Base-by-base conservation (phyloP, 2,888 invertebrate genomes). In the Dryobotodes eremita region DNA sequence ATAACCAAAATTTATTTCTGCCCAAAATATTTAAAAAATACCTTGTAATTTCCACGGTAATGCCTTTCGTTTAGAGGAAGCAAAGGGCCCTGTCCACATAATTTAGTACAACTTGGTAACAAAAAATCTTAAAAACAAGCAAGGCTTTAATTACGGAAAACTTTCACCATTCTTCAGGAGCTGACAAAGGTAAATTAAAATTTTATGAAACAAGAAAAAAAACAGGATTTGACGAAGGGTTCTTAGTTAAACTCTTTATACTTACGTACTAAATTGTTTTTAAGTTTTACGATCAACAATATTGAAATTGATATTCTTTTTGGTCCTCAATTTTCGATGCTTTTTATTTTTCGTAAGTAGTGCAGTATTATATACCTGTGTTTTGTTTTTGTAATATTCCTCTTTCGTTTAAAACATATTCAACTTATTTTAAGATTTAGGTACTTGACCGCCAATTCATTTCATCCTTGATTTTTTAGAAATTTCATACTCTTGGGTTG, bases 111-210 rank as follows among this genome's bases (percentile, higher is more conserved):
- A 70, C n/a, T 73, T 59, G 20, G 1, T 46, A 71, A 73, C 53
- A 83, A 83, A 82, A 66, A 62, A 42, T 48, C 59, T 64, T 68
- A 70, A 78, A 75, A 83, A 78, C 57, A 83, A 75, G 31, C 31
- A 66, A 75, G 64, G 23, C 53, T 71, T 83, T 83, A 83, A 84
- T 83, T 74, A 79, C 75, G 8, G 23, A 20, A 79, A 84, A 83
- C 69, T 85, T 85, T 75, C 8, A 59, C 50, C 72, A 77, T 84
- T 86, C 69, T 80, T 86, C 57, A 76, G n/a, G 77, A 61, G 53
- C 42, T 59, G n/a, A 84, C 84, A 86, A 80, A 70, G 80, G 46
- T 36, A 57, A 71, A 83, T 83, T 83, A 71, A 75, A 55, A 55
- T 68, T 75, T 75, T 55, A 73, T 73, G 66, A 75, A 75, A 70